Percentiles rank a stretch among this genome's conserved stretches.
These are phyloP conservation scores for Chalcosyrphus nemorum DNA, from an alignment of 2,888 invertebrate genomes.

Conservation along the genomic window DNA sequence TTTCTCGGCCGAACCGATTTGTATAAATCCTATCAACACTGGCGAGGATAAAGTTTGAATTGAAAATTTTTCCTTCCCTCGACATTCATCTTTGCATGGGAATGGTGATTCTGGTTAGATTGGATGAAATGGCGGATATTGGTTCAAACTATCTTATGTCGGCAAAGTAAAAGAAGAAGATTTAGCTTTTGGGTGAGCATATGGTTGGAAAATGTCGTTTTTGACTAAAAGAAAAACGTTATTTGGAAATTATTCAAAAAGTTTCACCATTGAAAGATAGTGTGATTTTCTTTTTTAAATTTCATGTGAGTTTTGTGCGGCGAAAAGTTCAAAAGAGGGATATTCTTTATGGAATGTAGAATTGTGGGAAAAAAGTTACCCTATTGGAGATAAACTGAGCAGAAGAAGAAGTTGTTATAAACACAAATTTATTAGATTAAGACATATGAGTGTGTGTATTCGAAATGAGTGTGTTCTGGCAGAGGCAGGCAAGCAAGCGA, in stretches of 20 bases:
- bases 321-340: neutral
- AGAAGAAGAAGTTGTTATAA: neutral
- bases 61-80: constrained; percentile 40
- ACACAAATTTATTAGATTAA: neutral
- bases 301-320: neutral
- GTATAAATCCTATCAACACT: constrained; percentile 60
- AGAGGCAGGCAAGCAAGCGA: too few species aligned
- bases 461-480: too few species aligned
- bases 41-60: constrained; percentile 62
- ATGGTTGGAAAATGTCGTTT: constrained; percentile 44
- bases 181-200: constrained; percentile 55
- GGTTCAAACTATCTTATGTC: constrained; percentile 33
- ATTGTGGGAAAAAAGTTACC: neutral
- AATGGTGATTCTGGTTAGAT: constrained; percentile 19
- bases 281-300: neutral
- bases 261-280: neutral
- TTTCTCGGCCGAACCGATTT: constrained; percentile 44
- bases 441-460: too few species aligned
- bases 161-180: constrained; percentile 15
- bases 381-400: neutral
- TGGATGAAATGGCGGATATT: constrained; percentile 45
- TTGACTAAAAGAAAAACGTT: constrained; percentile 14
- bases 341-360: constrained; percentile 4
- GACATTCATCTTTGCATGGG: constrained; percentile 18
- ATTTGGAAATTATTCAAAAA: constrained; percentile 48